A percentile compares a stretch with the other conserved stretches of the same genome.
phyloP scores from a whole-genome alignment of 2,888 invertebrate species.

The Himalopsyche japonica region DNA sequence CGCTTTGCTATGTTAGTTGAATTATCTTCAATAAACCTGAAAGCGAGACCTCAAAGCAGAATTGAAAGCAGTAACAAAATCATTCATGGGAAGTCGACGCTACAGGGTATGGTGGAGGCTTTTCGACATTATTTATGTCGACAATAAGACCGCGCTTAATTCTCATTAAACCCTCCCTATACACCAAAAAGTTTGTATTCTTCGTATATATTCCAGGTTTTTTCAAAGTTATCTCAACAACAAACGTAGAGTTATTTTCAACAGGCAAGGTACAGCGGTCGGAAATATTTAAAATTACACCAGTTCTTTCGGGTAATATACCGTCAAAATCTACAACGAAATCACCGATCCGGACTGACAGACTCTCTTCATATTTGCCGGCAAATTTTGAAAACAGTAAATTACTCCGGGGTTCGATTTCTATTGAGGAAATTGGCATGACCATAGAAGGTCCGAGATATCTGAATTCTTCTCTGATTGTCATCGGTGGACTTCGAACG shows the following conservation, averaged over 20 bases:
- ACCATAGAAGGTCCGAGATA: not conserved
- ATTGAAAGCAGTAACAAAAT: not conserved
- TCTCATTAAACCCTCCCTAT: not conserved
- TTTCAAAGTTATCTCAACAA: not conserved
- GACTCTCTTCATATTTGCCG: conserved; percentile 15
- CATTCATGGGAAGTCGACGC: not conserved
- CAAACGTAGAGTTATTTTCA: not conserved
- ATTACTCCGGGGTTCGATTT: conserved; percentile 16
- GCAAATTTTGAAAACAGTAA: not conserved
- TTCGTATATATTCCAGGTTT: conserved; percentile 6
- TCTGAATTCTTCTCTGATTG: conserved; percentile 23
- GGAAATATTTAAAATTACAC: not conserved
- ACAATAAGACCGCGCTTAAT: not conserved
- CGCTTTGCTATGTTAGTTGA: not conserved
- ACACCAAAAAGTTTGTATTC: conserved; percentile 3
- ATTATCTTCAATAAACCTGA: not conserved
- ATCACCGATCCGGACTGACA: conserved; percentile 1
- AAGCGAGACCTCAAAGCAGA: not conserved
- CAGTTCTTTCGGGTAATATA: not conserved
- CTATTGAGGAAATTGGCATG: conserved; percentile 8
- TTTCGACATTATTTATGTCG: conserved; percentile 5
- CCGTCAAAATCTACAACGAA: not conserved
- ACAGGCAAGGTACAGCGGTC: not conserved
- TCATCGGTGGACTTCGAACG: conserved; percentile 20
- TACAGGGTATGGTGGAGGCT: not conserved